A percentile compares a stretch with the other conserved stretches of the same genome.
phyloP scores from a whole-genome alignment of 2,888 invertebrate species.

The Eledona agricola region DNA sequence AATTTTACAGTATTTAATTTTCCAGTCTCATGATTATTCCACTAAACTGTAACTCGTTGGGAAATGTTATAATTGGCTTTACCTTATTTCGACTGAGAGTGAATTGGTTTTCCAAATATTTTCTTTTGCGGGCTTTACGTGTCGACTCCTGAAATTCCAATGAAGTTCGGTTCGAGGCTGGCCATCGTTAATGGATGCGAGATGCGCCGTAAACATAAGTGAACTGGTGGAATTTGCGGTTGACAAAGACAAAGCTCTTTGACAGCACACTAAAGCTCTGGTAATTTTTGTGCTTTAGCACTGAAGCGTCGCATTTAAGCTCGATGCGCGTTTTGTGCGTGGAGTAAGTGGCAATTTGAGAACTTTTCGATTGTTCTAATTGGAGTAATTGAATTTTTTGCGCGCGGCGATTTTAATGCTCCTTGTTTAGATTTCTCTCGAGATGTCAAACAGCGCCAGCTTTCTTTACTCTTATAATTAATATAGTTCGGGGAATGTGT shows the following conservation, averaged over 20 bases:
- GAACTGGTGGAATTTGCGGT: too few relatives aligned
- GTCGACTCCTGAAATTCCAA: conserved; percentile 15
- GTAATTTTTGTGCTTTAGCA: too few relatives aligned
- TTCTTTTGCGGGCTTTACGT: conserved; percentile 16
- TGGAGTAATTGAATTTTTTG: conserved; percentile 6
- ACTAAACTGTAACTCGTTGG: background rate
- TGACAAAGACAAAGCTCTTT: too few relatives aligned
- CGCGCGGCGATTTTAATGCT: conserved; percentile 15
- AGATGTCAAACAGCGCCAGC: conserved; percentile 28
- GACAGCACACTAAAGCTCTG: too few relatives aligned
- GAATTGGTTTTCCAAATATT: conserved; percentile 25
- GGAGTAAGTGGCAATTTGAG: conserved; percentile 1
- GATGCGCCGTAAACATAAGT: too few relatives aligned
- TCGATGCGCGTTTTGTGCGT: background rate
- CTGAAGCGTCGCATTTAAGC: background rate
- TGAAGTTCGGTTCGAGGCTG: background rate
- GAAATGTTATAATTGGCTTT: background rate
- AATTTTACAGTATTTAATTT: conserved; percentile 34
- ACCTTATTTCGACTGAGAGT: conserved; percentile 17
- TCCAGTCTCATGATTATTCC: too few relatives aligned
- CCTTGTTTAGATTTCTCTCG: conserved; percentile 33
- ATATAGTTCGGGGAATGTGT: conserved; percentile 20
- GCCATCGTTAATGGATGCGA: background rate
- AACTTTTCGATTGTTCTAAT: background rate
- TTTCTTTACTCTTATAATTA: conserved; percentile 35